phyloP scores from a whole-genome alignment of 2,888 invertebrate species.

The Hoplodrina ambigua region DNA sequence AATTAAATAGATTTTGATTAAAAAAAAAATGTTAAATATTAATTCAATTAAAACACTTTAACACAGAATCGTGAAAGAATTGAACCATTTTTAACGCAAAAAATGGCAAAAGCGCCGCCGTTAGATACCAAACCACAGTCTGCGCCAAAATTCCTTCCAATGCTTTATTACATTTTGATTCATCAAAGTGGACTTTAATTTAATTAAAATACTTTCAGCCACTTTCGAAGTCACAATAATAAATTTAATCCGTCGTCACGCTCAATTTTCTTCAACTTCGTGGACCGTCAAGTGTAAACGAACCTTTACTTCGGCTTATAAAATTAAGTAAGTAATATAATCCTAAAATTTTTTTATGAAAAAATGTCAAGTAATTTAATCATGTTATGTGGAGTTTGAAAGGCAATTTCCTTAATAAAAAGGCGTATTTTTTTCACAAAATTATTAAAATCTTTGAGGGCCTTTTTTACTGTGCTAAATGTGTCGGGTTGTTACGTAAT shows the following conservation, averaged over 20 bases:
- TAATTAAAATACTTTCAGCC: slow-evolving; percentile 51
- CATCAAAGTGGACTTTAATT: slow-evolving; percentile 29
- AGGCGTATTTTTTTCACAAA: slow-evolving; percentile 33
- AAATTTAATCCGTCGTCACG: slow-evolving; percentile 26
- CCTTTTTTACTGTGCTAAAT: slow-evolving; percentile 6
- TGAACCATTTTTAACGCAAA: neutral
- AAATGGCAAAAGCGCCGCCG: slow-evolving; percentile 2
- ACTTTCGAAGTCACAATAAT: slow-evolving; percentile 33
- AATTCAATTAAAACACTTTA: neutral
- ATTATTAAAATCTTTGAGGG: slow-evolving; percentile 14
- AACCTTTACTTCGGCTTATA: slow-evolving; percentile 1
- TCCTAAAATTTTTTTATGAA: slow-evolving; percentile 14
- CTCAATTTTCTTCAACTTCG: slow-evolving; percentile 20
- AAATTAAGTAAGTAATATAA: slow-evolving; percentile 16
- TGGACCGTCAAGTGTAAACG: slow-evolving; percentile 20
- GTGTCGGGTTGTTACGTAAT: slow-evolving; percentile 10
- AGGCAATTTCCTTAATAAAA: slow-evolving; percentile 29
- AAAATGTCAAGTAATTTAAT: slow-evolving; percentile 38
- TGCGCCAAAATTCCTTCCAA: slow-evolving; percentile 10
- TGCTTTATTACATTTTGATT: slow-evolving; percentile 18
- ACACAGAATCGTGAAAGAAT: neutral
- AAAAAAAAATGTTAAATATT: neutral
- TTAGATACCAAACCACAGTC: slow-evolving; percentile 15
- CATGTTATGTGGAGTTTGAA: slow-evolving; percentile 34
- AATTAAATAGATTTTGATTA: neutral